Percentiles rank a stretch among this genome's conserved stretches.
Conservation (phyloP, 2,888 invertebrate genomes). For the Willowsia nigromaculata region DNA sequence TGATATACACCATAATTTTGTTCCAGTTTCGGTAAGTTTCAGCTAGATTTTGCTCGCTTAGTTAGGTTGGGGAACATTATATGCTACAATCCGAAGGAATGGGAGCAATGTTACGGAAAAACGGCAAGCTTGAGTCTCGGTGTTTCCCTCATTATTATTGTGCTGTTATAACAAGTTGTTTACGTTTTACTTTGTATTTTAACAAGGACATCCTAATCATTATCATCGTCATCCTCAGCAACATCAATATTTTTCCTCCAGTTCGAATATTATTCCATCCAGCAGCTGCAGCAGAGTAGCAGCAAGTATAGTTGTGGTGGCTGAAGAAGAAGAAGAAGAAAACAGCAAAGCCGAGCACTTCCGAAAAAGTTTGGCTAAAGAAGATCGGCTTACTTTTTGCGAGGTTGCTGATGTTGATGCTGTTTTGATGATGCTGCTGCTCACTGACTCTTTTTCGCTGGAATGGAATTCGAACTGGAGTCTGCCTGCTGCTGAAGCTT, state of each 20-base stretch:
- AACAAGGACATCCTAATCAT: constrained; percentile 41
- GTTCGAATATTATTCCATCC: constrained; percentile 18
- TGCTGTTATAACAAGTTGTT: not conserved
- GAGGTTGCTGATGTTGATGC: constrained; percentile 34
- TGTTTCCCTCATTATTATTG: not conserved
- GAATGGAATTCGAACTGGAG: constrained; percentile 27
- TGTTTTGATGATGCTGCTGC: not conserved
- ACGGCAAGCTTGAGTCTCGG: not conserved
- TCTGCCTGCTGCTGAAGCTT: constrained; percentile 15
- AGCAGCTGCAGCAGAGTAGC: not conserved
- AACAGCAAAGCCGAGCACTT: constrained; percentile 52
- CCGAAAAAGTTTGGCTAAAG: constrained; percentile 58
- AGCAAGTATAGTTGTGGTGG: not conserved
- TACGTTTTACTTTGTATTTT: not conserved
- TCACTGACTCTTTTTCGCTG: constrained; percentile 30
- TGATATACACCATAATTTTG: not conserved
- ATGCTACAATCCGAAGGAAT: not conserved
- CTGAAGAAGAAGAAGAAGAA: constrained; percentile 21
- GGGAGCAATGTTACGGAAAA: not conserved
- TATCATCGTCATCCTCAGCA: constrained; percentile 12
- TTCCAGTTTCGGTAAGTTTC: constrained; percentile 4
- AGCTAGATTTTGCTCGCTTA: not conserved
- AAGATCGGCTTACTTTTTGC: constrained; percentile 52
- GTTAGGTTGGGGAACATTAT: not conserved
- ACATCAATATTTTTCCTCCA: constrained; percentile 47